Evolutionary conservation across 2,113 vertebrate species (phyloP), one percentile per base, ranked within the genome.

Genomic region (Euleptes europaea): DNA sequence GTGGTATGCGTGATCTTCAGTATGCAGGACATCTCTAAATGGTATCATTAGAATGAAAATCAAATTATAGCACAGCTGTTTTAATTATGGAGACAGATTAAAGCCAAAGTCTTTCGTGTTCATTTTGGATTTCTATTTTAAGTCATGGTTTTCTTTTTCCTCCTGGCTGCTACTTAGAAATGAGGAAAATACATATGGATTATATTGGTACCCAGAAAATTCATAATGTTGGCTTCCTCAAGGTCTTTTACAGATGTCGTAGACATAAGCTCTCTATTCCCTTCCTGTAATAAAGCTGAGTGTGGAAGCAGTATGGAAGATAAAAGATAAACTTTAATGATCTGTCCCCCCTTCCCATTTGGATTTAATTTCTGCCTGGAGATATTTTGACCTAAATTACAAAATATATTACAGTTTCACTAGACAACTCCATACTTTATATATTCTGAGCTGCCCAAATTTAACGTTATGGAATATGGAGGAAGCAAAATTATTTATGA

Each of bases 271-370:
- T 93, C 72, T 79, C 88, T 54, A 91, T 93, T 88, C 60, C 76
- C 94, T 90, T 90, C 81, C 76, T 92, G 85, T 82, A 91, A 31
- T 90, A 88, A 91, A 87, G 76, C 78, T 38, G 60, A 79, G 54
- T 14, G 57, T 90, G 71, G 54, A 87, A 92, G 73, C 63, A 92
- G 84, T 71, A 76, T 74, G 78, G 79, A 90, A 94, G 94, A 94
- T 95, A 93, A 93, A 93, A 95, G 93, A 89, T 88, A 93, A 94
- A 93, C 88, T 92, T 92, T 92, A 92, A 95, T 93, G 88, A 94
- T 93, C 74, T 65, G 90, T 90, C 40, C 78, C 79, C 38, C 84
- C 9, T 63, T 28, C 60, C 35, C 42, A 88, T 93, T 93, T 88
- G 85, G 86, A 90, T 95, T 95, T 95, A 94, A 95, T 95, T 91